Conservation (phyloP, 2,888 invertebrate species). For the Romanomermis culicivorax region DNA sequence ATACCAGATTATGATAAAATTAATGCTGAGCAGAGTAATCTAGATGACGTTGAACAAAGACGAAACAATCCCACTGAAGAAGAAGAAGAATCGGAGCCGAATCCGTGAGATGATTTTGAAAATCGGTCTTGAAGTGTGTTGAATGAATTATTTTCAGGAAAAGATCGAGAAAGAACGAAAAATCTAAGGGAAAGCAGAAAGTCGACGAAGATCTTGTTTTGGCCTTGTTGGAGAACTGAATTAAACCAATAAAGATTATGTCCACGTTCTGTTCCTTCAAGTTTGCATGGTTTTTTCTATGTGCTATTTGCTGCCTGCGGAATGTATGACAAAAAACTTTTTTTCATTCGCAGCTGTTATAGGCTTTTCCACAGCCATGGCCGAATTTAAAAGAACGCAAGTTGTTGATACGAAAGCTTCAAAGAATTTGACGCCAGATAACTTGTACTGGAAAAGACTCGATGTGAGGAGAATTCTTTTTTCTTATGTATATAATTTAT, state of each 20-base stretch:
- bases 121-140: too few species aligned
- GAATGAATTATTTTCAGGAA: too few species aligned
- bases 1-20: constrained; percentile 18
- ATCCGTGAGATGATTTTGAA: too few species aligned
- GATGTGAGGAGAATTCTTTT: constrained; percentile 40
- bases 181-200: constrained; percentile 8
- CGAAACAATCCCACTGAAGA: not conserved
- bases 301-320: too few species aligned
- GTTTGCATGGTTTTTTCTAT: too few species aligned
- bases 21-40: constrained; percentile 3
- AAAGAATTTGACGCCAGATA: constrained; percentile 47
- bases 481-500: not conserved
- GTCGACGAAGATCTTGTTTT: constrained; percentile 17
- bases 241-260: not conserved
- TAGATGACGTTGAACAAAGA: not conserved
- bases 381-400: not conserved
- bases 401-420: not conserved
- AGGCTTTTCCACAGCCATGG: too few species aligned
- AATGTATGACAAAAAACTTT: too few species aligned
- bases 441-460: constrained; percentile 62
- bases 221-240: constrained; percentile 12
- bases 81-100: constrained; percentile 7
- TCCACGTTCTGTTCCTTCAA: not conserved
- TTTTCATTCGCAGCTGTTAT: too few species aligned
- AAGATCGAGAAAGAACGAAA: constrained; percentile 10